phyloP scores from a whole-genome alignment of 2,113 vertebrate genomes.

The Cavia aperea region DNA sequence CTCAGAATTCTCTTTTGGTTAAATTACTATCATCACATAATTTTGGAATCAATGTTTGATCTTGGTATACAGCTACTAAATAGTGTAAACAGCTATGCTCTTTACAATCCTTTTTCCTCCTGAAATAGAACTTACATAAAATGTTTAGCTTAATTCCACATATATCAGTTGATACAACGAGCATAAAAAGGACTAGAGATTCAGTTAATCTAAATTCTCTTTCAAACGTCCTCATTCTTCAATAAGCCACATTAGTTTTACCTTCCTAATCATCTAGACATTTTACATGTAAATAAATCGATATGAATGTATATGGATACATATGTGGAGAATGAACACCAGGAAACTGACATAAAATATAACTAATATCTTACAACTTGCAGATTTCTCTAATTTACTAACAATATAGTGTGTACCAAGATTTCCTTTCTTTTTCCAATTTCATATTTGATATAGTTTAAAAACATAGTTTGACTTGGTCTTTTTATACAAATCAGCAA shows the following conservation, averaged over 20 bases:
- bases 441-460: background rate
- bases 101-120: background rate
- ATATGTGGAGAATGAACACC: background rate
- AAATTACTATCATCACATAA: background rate
- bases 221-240: background rate
- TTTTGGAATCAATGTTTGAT: background rate
- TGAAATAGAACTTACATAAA: background rate
- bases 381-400: conserved; percentile 23
- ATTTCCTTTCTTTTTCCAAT: conserved; percentile 20
- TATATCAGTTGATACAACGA: background rate
- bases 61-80: background rate
- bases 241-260: background rate
- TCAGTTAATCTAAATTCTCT: background rate
- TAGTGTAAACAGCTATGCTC: background rate
- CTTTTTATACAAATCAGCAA: conserved; percentile 15
- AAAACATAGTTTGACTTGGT: background rate
- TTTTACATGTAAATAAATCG: background rate
- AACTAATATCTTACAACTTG: background rate
- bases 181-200: background rate
- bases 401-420: background rate
- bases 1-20: background rate
- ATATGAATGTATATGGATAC: background rate
- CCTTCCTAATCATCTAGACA: background rate
- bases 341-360: background rate
- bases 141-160: conserved; percentile 4